These are phyloP conservation scores for Acleris cristana DNA, from an alignment of 2,888 invertebrate species.

Conservation along the genomic window DNA sequence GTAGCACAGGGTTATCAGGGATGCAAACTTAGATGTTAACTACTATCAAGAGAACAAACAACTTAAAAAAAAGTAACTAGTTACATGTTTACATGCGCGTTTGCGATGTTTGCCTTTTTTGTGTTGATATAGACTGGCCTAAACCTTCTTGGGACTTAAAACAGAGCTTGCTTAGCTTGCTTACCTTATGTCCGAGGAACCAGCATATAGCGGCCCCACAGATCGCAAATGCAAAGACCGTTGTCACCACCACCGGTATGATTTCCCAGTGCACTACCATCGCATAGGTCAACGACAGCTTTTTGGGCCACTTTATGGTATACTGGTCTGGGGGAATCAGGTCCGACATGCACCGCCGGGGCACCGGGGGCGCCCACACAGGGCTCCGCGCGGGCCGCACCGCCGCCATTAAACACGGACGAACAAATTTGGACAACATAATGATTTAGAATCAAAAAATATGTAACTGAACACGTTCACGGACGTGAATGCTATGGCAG, in stretches of 20 bases:
- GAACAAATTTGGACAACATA: slow-evolving; percentile 14
- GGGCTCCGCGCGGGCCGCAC: background rate
- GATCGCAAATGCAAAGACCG: slow-evolving; percentile 46
- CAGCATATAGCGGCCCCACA: slow-evolving; percentile 51
- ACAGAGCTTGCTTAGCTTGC: background rate
- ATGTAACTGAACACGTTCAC: too few relatives aligned
- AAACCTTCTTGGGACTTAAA: too few relatives aligned
- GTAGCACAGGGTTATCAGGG: too few relatives aligned
- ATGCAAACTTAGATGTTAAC: too few relatives aligned
- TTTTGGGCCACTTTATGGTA: slow-evolving; percentile 57
- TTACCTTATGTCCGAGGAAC: slow-evolving; percentile 62
- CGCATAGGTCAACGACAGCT: slow-evolving; percentile 51
- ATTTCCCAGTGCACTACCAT: slow-evolving; percentile 65
- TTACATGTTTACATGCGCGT: too few relatives aligned
- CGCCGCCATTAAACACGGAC: slow-evolving; percentile 27
- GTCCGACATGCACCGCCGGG: slow-evolving; percentile 15
- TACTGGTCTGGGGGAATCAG: slow-evolving; percentile 67
- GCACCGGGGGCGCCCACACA: background rate
- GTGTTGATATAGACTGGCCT: too few relatives aligned
- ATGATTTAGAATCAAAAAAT: background rate
- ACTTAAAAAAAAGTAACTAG: too few relatives aligned
- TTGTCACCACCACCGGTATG: slow-evolving; percentile 60
- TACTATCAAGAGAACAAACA: too few relatives aligned
- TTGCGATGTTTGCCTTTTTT: too few relatives aligned
- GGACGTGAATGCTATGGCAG: too few relatives aligned